A percentile compares a stretch with the other conserved stretches of the same genome.
phyloP scores from a whole-genome alignment of 2,113 vertebrate genomes.

The Globicephala melas region DNA sequence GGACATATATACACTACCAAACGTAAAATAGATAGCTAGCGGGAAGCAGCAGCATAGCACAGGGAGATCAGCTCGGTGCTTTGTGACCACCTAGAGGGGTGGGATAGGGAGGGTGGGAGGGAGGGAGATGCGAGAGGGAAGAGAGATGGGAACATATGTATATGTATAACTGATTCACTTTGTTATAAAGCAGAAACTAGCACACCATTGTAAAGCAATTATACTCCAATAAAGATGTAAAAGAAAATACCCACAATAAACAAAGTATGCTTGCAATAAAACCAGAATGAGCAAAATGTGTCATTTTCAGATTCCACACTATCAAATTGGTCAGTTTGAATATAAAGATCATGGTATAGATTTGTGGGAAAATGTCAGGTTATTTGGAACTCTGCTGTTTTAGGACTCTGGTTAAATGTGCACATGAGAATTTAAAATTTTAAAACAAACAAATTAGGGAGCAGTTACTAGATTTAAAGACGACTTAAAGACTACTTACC shows the following conservation, averaged over 20 bases:
- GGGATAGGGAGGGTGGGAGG: no score
- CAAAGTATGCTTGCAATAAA: slow-evolving; percentile 30
- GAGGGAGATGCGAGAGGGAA: no score
- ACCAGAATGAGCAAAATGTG: not conserved
- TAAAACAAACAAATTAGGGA: slow-evolving; percentile 15
- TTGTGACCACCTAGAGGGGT: no score
- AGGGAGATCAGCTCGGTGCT: no score
- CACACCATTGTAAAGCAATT: no score
- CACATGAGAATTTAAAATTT: slow-evolving; percentile 20
- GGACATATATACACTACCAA: no score
- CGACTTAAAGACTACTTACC: slow-evolving; percentile 18
- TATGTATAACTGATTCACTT: no score
- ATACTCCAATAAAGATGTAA: no score
- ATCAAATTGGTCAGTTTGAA: not conserved
- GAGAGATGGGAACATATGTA: no score
- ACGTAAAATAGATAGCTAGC: no score
- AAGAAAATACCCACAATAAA: not conserved
- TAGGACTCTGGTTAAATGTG: not conserved
- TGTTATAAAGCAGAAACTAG: no score
- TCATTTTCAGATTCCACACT: slow-evolving; percentile 7
- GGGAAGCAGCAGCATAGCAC: no score
- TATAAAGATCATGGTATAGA: slow-evolving; percentile 22
- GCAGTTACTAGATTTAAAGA: slow-evolving; percentile 27
- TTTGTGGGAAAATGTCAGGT: not conserved
- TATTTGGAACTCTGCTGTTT: not conserved